Conservation (phyloP, 2,888 invertebrate species). For the Diarsia dahlii region DNA sequence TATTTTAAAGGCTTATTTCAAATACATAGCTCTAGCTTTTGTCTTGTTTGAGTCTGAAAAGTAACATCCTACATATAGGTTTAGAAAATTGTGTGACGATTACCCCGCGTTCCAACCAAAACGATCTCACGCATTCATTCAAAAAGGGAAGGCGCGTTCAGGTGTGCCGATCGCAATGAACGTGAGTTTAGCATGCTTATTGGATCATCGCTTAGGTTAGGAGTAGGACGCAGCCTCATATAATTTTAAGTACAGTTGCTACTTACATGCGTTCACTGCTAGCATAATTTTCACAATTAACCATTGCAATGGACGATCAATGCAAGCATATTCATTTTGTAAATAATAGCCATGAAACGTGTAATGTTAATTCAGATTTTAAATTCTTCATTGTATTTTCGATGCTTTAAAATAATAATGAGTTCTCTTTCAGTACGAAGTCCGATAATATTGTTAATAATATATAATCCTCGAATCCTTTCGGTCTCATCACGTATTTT, state of each 20-base stretch:
- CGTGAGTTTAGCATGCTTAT: not conserved
- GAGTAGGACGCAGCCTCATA: not conserved
- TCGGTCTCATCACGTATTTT: not conserved
- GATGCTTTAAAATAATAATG: constrained; percentile 17
- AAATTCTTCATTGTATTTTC: not conserved
- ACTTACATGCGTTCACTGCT: not conserved
- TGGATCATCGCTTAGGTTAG: not conserved
- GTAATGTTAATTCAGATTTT: not conserved
- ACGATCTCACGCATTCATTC: not conserved
- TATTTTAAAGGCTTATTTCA: too few species aligned
- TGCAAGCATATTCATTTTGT: not conserved
- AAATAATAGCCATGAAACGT: not conserved
- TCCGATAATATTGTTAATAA: constrained; percentile 11
- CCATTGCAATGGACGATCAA: not conserved
- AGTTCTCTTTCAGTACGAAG: constrained; percentile 1
- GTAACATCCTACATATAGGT: not conserved
- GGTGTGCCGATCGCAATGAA: not conserved
- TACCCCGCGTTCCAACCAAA: not conserved
- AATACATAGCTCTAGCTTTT: too few species aligned
- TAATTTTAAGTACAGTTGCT: too few species aligned
- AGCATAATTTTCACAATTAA: not conserved
- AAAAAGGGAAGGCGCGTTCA: not conserved
- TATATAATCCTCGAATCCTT: constrained; percentile 13
- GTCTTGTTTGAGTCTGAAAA: not conserved
- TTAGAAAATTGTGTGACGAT: not conserved